Percentiles rank a stretch among this genome's conserved stretches.
phyloP scores from a whole-genome alignment of 2,113 vertebrate species.

The Machaerirhynchus nigripectus region DNA sequence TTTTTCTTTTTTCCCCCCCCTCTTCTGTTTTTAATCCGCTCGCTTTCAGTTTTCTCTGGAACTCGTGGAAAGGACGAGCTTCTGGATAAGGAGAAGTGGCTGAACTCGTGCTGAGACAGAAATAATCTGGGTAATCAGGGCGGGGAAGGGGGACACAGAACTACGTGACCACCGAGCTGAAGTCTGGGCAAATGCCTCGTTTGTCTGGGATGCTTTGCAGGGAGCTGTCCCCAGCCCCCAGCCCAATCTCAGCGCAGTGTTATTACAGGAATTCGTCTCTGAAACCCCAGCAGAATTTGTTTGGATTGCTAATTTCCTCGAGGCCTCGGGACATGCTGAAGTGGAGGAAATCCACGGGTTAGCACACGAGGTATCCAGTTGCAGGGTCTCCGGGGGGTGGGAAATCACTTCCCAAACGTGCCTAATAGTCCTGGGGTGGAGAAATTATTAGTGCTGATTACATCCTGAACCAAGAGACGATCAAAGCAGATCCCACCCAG shows the following conservation, averaged over 20 bases:
- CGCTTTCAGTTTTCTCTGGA: background rate
- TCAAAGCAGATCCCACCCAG: background rate
- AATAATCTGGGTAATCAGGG: background rate
- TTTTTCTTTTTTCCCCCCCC: rapidly evolving
- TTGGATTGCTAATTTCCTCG: conserved; percentile 30
- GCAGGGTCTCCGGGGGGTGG: background rate
- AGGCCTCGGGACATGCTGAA: background rate
- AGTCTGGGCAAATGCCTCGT: background rate
- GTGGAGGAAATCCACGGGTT: conserved; percentile 18
- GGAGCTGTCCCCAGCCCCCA: background rate
- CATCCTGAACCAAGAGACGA: background rate
- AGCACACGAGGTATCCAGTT: background rate
- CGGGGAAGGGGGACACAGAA: background rate
- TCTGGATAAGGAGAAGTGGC: background rate
- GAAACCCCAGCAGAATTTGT: conserved; percentile 26
- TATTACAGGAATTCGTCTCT: background rate
- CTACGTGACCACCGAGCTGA: background rate
- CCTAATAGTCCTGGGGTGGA: background rate
- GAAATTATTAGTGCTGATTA: background rate
- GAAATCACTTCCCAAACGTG: conserved; percentile 26
- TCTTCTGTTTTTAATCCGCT: conserved; percentile 11
- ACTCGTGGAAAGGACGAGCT: background rate
- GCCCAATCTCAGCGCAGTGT: background rate
- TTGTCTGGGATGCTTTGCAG: background rate
- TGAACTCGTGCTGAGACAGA: background rate